These are phyloP conservation scores for Menidia menidia DNA, from an alignment of 2,797 vertebrate species.

Conservation along the genomic window DNA sequence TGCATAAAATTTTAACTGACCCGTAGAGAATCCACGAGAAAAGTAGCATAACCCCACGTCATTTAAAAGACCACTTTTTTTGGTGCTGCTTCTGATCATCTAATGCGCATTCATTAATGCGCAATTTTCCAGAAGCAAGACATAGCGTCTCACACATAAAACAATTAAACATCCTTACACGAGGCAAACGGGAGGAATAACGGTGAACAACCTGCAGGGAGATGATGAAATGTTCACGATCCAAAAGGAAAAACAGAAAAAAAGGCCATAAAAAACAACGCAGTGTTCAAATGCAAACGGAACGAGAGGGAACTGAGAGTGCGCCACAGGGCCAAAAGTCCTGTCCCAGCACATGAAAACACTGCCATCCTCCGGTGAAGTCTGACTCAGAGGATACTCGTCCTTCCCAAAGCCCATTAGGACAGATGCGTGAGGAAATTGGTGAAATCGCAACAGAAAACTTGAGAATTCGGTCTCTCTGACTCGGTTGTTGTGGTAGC, in stretches of 20 bases:
- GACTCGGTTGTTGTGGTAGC: slow-evolving; percentile 31
- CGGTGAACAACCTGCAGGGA: neutral
- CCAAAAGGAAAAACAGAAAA: neutral
- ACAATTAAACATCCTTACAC: neutral
- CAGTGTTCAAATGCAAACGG: neutral
- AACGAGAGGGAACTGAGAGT: slow-evolving; percentile 20
- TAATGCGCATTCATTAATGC: neutral
- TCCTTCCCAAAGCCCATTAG: neutral
- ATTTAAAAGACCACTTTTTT: neutral
- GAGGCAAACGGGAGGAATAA: neutral
- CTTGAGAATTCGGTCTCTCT: neutral
- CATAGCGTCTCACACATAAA: neutral
- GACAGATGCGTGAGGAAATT: neutral
- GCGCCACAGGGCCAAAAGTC: slow-evolving; percentile 53
- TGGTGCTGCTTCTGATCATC: neutral
- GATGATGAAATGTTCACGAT: neutral
- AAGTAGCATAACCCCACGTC: neutral
- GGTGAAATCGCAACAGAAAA: neutral
- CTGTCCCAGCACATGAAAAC: slow-evolving; percentile 45
- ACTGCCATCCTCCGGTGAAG: slow-evolving; percentile 66
- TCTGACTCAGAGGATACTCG: slow-evolving; percentile 2
- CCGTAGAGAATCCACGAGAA: neutral
- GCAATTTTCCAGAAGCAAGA: slow-evolving; percentile 1
- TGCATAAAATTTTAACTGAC: neutral
- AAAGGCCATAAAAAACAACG: neutral